Percentiles rank a stretch among this genome's conserved stretches.
Conservation (phyloP, 1,140 invertebrate species). For the Hyles vespertilio region DNA sequence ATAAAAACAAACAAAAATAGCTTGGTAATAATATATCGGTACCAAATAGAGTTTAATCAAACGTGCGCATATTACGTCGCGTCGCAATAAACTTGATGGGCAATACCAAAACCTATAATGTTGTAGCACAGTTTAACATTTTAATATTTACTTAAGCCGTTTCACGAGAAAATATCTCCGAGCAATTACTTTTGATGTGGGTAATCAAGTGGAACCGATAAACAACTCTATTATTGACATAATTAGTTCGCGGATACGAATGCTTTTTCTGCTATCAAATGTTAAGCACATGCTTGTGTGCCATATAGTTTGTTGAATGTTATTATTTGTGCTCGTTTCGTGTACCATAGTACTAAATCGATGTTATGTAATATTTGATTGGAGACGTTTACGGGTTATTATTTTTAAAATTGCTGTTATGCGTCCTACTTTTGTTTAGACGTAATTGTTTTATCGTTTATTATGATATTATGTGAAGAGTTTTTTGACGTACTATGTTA, state of each 20-base stretch:
- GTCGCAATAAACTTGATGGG: background rate
- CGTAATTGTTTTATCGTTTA: no score
- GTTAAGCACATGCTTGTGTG: slow-evolving; percentile 15
- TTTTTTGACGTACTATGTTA: no score
- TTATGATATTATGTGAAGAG: no score
- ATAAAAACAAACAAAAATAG: no score
- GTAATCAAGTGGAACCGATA: slow-evolving; percentile 39
- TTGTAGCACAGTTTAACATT: slow-evolving; percentile 16
- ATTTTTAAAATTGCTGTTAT: no score
- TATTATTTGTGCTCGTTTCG: slow-evolving; percentile 5
- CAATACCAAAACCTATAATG: slow-evolving; percentile 14
- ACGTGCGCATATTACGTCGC: no score
- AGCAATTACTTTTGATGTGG: slow-evolving; percentile 38
- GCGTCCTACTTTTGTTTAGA: no score
- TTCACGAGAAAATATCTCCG: slow-evolving; percentile 41
- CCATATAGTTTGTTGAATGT: background rate
- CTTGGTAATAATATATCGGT: no score
- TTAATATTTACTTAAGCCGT: slow-evolving; percentile 12
- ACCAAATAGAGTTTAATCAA: no score
- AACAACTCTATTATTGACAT: slow-evolving; percentile 55
- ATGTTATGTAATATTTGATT: no score
- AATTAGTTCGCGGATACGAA: slow-evolving; percentile 46
- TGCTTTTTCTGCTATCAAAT: slow-evolving; percentile 40
- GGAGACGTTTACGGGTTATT: no score
- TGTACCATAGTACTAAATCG: no score